Percentiles rank a stretch among this genome's conserved stretches.
phyloP scores from a whole-genome alignment of 2,797 vertebrate species.

The Coregonus suidteri region DNA sequence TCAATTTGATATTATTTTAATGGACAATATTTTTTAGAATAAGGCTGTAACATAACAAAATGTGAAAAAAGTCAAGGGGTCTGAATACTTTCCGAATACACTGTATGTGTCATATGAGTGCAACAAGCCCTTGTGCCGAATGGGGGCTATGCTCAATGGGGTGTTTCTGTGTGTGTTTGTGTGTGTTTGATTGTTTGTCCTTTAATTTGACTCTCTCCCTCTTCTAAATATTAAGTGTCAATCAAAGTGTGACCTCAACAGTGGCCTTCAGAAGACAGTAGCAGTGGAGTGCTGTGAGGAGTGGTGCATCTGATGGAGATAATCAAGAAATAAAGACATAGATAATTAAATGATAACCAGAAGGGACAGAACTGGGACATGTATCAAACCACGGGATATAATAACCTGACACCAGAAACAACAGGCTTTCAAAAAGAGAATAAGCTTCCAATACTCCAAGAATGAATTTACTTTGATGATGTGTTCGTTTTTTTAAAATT shows the following conservation, averaged over 20 bases:
- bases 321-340: neutral
- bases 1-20: too few relatives aligned
- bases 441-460: neutral
- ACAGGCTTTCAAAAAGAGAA: neutral
- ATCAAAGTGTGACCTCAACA: neutral
- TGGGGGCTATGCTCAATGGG: too few relatives aligned
- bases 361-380: neutral
- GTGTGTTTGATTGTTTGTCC: neutral
- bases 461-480: neutral
- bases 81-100: too few relatives aligned
- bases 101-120: too few relatives aligned
- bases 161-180: neutral
- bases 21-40: too few relatives aligned
- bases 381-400: neutral
- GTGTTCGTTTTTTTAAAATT: neutral
- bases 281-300: neutral
- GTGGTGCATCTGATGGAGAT: neutral
- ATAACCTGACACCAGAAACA: too few relatives aligned
- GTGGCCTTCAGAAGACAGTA: neutral
- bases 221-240: neutral
- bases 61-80: too few relatives aligned
- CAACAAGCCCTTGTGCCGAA: too few relatives aligned
- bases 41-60: too few relatives aligned
- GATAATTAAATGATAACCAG: neutral
- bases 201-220: neutral